These are phyloP conservation scores for Bergia sp. DNA, from an alignment of 92 coral and sea anemone genomes.

Conservation along the genomic window DNA sequence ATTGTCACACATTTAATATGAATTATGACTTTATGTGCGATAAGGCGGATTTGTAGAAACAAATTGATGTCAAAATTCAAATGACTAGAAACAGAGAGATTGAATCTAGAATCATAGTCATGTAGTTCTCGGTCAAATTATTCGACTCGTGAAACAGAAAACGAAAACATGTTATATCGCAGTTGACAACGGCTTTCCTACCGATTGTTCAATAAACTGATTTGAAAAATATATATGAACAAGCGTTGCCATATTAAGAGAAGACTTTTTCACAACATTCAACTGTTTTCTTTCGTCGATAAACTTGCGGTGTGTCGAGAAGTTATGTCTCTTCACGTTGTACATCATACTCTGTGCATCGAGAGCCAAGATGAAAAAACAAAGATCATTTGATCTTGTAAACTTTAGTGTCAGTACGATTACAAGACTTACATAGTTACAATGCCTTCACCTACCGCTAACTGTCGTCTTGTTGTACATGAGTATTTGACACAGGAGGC, in stretches of 20 bases:
- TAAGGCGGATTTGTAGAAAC: background rate
- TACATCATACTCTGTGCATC: background rate
- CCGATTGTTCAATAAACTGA: no score
- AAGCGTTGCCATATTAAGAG: background rate
- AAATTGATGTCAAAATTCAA: background rate
- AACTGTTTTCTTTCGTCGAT: background rate
- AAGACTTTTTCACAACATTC: background rate
- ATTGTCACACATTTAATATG: background rate
- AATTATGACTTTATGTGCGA: background rate
- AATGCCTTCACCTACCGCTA: background rate
- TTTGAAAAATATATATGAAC: background rate
- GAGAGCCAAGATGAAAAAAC: background rate
- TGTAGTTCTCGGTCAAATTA: background rate
- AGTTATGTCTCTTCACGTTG: background rate
- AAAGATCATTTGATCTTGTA: background rate
- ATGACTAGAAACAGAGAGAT: background rate
- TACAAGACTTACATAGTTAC: no score
- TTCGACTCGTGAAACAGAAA: background rate
- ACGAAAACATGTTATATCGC: background rate
- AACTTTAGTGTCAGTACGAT: background rate
- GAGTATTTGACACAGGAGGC: background rate
- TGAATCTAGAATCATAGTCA: no score
- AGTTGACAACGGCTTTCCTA: background rate
- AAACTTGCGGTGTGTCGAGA: background rate
- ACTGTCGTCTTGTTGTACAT: slow-evolving; percentile 9